phyloP scores from a whole-genome alignment of 2,113 vertebrate genomes.

The Bufo gargarizans region DNA sequence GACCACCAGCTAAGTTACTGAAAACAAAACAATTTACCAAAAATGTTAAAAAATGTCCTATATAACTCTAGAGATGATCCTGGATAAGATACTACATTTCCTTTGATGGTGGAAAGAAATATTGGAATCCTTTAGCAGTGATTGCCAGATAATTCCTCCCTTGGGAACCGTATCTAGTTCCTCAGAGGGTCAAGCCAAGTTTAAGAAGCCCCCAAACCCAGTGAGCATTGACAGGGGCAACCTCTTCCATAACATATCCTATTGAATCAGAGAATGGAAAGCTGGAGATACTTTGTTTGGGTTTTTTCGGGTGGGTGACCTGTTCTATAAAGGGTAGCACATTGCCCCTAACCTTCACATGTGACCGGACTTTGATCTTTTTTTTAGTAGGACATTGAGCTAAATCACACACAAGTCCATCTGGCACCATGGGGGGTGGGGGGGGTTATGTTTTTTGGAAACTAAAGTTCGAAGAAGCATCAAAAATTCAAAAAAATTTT shows the following conservation, averaged over 20 bases:
- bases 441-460: not conserved
- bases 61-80: not conserved
- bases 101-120: not conserved
- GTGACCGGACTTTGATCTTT: conserved; percentile 23
- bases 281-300: conserved; percentile 14
- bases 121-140: not conserved
- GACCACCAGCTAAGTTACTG: not conserved
- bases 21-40: not conserved
- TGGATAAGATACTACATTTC: not conserved
- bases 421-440: not conserved
- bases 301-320: conserved; percentile 57
- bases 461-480: no score
- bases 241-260: not conserved
- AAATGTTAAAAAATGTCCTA: not conserved
- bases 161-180: not conserved
- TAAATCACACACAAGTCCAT: not conserved
- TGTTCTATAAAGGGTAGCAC: conserved; percentile 60
- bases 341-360: conserved; percentile 61
- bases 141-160: not conserved
- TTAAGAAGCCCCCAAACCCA: not conserved
- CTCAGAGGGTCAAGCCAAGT: conserved; percentile 47
- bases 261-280: not conserved
- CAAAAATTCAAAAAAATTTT: no score
- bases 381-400: not conserved
- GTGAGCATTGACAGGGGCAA: not conserved